Evolutionary conservation across 2,888 invertebrate genomes (phyloP), one percentile per base, ranked within the genome.

Genomic region (Gonocerus acuteangulatus): DNA sequence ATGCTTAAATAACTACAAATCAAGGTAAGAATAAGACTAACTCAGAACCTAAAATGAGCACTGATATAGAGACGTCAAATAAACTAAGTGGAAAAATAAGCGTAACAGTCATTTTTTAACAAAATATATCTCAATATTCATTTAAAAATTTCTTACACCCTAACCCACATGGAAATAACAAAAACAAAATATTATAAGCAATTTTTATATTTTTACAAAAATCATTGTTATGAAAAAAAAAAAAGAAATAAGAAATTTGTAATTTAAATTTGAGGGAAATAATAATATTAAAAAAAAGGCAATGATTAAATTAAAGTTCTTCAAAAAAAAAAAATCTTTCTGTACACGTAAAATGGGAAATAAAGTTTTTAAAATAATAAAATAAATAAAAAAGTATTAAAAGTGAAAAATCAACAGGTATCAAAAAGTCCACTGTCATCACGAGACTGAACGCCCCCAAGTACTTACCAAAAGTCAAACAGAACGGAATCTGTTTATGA

Each of bases 61-160:
- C n/a, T n/a, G n/a, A n/a, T n/a, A n/a, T n/a, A n/a, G n/a, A 9
- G 32, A 32, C 32, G 7, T 32, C 11, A 32, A 32, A 32, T 32
- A 9, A 9, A 32, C 32, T 9, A 32, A 32, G 6, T 9, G 6
- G 11, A 32, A 9, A 32, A 11, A 32, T 32, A 9, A 9, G 6
- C 6, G 11, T n/a, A 39, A 39, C 39, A 39, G 15, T n/a, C 4
- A 39, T 15, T 39, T 3, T n/a, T 39, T 11, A 15, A 39, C 4
- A 39, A 39, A n/a, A 4, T 9, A 32, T 9, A 32, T 9, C 6
- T 9, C 6, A 11, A 32, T 9, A 32, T 6, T 32, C 6, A 39
- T 39, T 39, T 39, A 39, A 39, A 39, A 39, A 39, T 39, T 39
- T 39, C 39, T 39, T 39, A 39, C 39, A 39, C 39, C 39, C 39